phyloP scores from a whole-genome alignment of 1,140 invertebrate species.

The Leptopilina clavipes region DNA sequence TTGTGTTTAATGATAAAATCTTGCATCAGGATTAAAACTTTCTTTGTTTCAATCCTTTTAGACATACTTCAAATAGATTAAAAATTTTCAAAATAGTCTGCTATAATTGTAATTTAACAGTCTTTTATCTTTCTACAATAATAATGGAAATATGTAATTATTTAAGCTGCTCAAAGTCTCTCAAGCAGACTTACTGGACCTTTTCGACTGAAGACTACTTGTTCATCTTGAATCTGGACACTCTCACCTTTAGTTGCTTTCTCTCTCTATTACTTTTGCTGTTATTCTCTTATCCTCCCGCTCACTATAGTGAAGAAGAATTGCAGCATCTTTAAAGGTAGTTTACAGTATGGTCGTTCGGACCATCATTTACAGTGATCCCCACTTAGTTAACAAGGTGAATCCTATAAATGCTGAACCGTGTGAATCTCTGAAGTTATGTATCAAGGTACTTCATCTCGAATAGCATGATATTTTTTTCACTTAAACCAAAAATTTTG shows the following conservation, averaged over 20 bases:
- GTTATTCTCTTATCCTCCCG: conserved; percentile 38
- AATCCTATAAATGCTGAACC: conserved; percentile 75
- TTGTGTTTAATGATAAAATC: too few species aligned
- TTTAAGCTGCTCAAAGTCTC: not conserved
- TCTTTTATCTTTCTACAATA: too few species aligned
- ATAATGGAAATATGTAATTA: too few species aligned
- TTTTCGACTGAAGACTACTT: not conserved
- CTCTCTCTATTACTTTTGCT: conserved; percentile 53
- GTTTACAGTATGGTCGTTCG: conserved; percentile 63
- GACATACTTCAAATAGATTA: too few species aligned
- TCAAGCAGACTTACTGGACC: not conserved
- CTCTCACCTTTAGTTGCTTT: conserved; percentile 53
- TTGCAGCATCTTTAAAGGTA: conserved; percentile 69
- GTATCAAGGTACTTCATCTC: conserved; percentile 66
- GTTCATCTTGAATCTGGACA: conserved; percentile 42
- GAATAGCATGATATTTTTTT: conserved; percentile 67
- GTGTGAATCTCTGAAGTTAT: conserved; percentile 66
- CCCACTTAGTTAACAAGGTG: conserved; percentile 65
- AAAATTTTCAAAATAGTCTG: too few species aligned
- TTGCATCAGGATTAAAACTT: too few species aligned
- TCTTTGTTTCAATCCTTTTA: too few species aligned
- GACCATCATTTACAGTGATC: conserved; percentile 62
- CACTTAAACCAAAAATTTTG: conserved; percentile 54
- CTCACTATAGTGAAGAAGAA: conserved; percentile 54
- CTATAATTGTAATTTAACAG: too few species aligned